These are phyloP conservation scores for Dipodomys stephensi DNA, from an alignment of 2,113 vertebrate species.

Conservation along the genomic window DNA sequence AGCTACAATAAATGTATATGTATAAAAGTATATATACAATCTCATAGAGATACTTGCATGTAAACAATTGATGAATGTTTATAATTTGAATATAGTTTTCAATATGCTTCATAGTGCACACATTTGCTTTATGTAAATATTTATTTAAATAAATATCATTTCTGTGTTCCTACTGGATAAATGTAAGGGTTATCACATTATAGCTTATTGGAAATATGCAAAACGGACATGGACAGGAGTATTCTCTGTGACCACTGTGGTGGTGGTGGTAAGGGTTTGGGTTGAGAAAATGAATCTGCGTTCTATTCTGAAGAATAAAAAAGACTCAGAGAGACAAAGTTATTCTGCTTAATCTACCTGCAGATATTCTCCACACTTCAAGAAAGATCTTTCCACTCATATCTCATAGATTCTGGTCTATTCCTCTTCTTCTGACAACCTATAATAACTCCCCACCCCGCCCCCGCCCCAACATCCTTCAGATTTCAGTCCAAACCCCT, in stretches of 20 bases:
- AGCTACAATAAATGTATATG: background rate
- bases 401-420: background rate
- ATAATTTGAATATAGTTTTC: background rate
- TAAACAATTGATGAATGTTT: background rate
- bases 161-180: background rate
- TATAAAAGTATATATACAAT: background rate
- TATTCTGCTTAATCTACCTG: background rate
- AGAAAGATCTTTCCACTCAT: background rate
- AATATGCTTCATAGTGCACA: background rate
- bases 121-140: background rate
- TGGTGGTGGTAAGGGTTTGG: background rate
- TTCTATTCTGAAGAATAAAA: constrained; percentile 5
- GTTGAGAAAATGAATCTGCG: background rate
- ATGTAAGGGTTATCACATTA: background rate
- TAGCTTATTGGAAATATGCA: background rate
- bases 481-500: background rate
- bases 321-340: background rate
- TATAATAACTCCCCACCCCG: background rate
- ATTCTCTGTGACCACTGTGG: too few relatives aligned
- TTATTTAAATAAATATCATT: background rate
- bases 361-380: background rate
- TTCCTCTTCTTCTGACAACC: background rate
- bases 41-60: background rate
- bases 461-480: background rate
- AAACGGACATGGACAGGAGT: background rate